A percentile compares a stretch with the other conserved stretches of the same genome.
Evolutionary conservation across 2,797 vertebrate species (phyloP).

Genomic region (Mormyrus hasselquistii): DNA sequence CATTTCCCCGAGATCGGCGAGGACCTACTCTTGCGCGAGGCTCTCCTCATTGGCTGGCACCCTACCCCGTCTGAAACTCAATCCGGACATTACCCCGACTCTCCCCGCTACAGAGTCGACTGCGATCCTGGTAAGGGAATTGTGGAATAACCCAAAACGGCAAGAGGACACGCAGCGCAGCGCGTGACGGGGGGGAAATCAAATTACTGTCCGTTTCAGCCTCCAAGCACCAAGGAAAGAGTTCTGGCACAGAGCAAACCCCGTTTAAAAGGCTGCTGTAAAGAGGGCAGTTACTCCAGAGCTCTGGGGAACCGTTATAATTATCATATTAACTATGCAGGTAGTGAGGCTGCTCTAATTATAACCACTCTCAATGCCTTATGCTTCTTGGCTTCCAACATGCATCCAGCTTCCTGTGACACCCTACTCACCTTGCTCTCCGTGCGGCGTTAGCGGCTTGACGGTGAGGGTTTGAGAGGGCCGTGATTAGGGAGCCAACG

Average conservation of each 20-base stretch:
- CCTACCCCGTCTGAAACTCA: not conserved
- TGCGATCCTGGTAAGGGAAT: not conserved
- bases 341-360: conserved; percentile 7
- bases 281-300: not conserved
- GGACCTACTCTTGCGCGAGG: not conserved
- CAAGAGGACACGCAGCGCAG: not conserved
- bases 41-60: not conserved
- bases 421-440: not conserved
- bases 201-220: not conserved
- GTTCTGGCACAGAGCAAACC: not conserved
- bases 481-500: too few relatives aligned
- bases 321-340: conserved; percentile 12
- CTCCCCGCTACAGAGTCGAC: not conserved
- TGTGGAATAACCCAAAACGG: not conserved
- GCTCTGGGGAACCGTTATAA: not conserved
- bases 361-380: conserved; percentile 2
- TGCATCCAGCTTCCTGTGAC: not conserved
- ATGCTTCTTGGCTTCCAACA: not conserved
- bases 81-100: not conserved
- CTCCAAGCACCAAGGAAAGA: not conserved
- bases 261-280: not conserved
- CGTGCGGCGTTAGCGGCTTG: not conserved
- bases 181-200: not conserved
- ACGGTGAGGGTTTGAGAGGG: not conserved
- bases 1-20: not conserved